Evolutionary conservation across 2,888 invertebrate species (phyloP).

Genomic region (Cylloceria caligata): DNA sequence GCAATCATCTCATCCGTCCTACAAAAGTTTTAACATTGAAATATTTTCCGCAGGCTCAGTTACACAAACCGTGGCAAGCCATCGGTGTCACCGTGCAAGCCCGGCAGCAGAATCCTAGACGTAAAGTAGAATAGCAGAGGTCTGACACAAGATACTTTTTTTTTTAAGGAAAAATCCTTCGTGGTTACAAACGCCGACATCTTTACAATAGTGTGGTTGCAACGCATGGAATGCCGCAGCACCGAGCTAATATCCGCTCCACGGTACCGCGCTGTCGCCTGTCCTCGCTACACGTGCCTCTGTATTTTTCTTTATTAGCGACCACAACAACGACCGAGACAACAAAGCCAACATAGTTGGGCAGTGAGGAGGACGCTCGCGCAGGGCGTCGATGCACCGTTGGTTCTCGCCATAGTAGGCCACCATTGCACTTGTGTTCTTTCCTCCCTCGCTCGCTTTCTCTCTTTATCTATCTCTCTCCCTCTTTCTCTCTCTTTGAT

Average conservation of each 20-base stretch:
- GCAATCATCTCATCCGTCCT: neutral
- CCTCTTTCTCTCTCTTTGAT: slow-evolving; percentile 9
- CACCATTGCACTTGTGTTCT: slow-evolving; percentile 10
- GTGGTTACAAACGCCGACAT: slow-evolving; percentile 51
- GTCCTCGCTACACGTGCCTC: slow-evolving; percentile 66
- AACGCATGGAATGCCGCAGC: slow-evolving; percentile 49
- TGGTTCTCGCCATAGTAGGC: slow-evolving; percentile 36
- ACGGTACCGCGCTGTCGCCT: slow-evolving; percentile 42
- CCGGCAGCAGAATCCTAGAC: neutral
- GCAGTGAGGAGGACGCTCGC: slow-evolving; percentile 27
- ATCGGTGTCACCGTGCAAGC: neutral
- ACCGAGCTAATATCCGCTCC: slow-evolving; percentile 75
- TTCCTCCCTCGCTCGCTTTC: no score
- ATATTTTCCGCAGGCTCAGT: slow-evolving; percentile 1
- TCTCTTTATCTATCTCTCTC: slow-evolving; percentile 3
- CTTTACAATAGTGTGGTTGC: slow-evolving; percentile 57
- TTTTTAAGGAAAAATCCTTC: slow-evolving; percentile 47
- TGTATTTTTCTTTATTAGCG: slow-evolving; percentile 81
- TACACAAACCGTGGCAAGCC: slow-evolving; percentile 7
- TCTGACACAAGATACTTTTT: slow-evolving; percentile 36
- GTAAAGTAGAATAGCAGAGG: slow-evolving; percentile 13
- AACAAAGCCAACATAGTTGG: slow-evolving; percentile 60
- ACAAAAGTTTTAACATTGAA: neutral
- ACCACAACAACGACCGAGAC: slow-evolving; percentile 71
- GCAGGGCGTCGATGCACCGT: slow-evolving; percentile 58